phyloP scores from a whole-genome alignment of 2,113 vertebrate genomes.

The Excalfactoria chinensis region DNA sequence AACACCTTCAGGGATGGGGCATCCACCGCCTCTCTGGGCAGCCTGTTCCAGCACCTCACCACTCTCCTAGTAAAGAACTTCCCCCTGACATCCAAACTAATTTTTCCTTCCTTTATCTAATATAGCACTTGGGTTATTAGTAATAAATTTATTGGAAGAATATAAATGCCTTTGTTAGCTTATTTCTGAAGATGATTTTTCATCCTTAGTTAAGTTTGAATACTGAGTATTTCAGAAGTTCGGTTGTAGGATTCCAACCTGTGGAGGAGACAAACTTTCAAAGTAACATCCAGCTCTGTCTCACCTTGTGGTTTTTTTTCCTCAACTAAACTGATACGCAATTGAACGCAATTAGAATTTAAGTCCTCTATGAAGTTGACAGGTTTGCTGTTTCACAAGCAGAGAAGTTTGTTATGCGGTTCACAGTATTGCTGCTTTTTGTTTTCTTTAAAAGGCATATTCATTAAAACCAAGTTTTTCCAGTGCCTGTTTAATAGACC shows the following conservation, averaged over 20 bases:
- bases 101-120: neutral
- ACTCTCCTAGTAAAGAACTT: too few relatives aligned
- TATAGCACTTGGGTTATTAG: neutral
- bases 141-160: neutral
- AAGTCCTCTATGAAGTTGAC: neutral
- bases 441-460: fast-evolving
- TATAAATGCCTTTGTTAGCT: fast-evolving
- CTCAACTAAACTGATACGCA: neutral
- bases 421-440: fast-evolving
- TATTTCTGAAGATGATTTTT: neutral
- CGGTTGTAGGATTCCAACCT: fast-evolving
- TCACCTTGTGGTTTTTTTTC: fast-evolving
- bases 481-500: neutral
- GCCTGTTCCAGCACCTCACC: too few relatives aligned
- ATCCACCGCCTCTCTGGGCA: too few relatives aligned
- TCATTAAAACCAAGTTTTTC: neutral
- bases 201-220: neutral
- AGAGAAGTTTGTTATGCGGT: fast-evolving
- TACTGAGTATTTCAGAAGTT: neutral
- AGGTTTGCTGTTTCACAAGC: fast-evolving
- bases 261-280: neutral
- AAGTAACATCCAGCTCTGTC: fast-evolving
- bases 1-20: too few relatives aligned
- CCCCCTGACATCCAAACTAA: too few relatives aligned
- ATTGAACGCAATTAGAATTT: neutral